Percentiles rank a stretch among this genome's conserved stretches.
Conservation (phyloP, 2,113 vertebrate species). For the Alces alces region DNA sequence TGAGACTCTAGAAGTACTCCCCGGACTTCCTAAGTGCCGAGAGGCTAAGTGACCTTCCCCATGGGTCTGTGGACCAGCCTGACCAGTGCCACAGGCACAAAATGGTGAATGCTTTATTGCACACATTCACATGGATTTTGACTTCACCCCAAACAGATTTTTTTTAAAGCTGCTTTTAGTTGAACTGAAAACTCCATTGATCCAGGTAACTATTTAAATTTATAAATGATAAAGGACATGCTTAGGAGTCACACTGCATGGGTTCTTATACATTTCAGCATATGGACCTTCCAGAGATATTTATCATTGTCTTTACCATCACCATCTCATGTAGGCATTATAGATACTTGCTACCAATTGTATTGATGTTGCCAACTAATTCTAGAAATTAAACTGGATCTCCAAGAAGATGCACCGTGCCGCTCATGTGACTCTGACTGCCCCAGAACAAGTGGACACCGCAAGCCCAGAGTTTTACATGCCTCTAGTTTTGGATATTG, state of each 20-base stretch:
- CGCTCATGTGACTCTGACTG: not conserved
- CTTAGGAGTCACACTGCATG: not conserved
- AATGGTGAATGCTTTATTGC: not conserved
- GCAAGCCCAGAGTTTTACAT: not conserved
- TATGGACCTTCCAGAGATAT: not conserved
- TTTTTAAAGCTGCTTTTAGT: not conserved
- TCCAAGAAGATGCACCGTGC: not conserved
- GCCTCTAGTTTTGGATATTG: not conserved
- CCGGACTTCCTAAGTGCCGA: not conserved
- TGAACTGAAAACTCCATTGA: not conserved
- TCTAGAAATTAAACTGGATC: not conserved
- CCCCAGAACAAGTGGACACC: not conserved
- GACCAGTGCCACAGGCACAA: not conserved
- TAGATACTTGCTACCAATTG: not conserved
- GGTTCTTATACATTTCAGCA: not conserved
- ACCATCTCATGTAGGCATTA: not conserved
- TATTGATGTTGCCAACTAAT: not conserved
- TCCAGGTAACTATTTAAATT: not conserved
- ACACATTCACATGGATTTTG: not conserved
- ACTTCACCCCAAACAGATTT: not conserved
- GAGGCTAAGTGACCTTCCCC: not conserved
- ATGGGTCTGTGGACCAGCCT: not conserved
- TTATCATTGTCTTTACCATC: not conserved
- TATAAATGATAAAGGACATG: not conserved
- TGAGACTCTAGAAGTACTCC: not conserved